These are phyloP conservation scores for Pachliopta kotzebuea DNA, from an alignment of 2,888 invertebrate genomes.

Conservation along the genomic window DNA sequence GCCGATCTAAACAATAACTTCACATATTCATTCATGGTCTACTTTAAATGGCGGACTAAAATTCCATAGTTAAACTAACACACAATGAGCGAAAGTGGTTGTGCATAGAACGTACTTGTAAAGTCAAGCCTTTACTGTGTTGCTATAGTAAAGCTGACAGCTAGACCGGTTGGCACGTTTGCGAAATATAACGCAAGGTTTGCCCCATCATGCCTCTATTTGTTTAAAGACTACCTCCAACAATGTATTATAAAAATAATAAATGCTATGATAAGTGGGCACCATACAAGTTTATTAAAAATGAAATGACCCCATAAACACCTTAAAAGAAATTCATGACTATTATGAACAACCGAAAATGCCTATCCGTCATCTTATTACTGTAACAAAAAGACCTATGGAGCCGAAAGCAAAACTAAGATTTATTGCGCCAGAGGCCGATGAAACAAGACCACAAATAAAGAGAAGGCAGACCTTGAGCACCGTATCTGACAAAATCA, in stretches of 20 bases:
- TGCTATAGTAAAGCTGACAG: constrained; percentile 17
- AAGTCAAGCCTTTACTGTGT: constrained; percentile 14
- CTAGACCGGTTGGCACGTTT: constrained; percentile 26
- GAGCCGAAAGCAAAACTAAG: constrained; percentile 67
- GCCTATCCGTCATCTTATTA: constrained; percentile 72
- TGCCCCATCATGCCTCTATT: constrained; percentile 35
- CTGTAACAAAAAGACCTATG: constrained; percentile 72
- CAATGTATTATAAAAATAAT: constrained; percentile 1
- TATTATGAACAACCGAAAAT: constrained; percentile 56
- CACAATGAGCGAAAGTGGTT: constrained; percentile 28
- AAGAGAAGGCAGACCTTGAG: constrained; percentile 79
- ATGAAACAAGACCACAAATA: constrained; percentile 78
- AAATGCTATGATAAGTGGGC: not conserved
- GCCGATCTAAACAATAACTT: constrained; percentile 40
- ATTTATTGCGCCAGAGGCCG: constrained; percentile 77
- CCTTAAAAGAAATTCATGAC: constrained; percentile 60
- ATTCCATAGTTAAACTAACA: constrained; percentile 1
- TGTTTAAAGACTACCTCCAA: constrained; percentile 3
- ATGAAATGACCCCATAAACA: constrained; percentile 43
- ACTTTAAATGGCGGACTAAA: constrained; percentile 29
- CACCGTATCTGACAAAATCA: constrained; percentile 78
- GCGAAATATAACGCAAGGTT: constrained; percentile 65
- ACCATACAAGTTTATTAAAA: constrained; percentile 4
- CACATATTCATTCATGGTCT: constrained; percentile 30
- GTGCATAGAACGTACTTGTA: constrained; percentile 18